A percentile compares a stretch with the other conserved stretches of the same genome.
Conservation (phyloP, 2,797 vertebrate genomes). For the Myripristis murdjan region DNA sequence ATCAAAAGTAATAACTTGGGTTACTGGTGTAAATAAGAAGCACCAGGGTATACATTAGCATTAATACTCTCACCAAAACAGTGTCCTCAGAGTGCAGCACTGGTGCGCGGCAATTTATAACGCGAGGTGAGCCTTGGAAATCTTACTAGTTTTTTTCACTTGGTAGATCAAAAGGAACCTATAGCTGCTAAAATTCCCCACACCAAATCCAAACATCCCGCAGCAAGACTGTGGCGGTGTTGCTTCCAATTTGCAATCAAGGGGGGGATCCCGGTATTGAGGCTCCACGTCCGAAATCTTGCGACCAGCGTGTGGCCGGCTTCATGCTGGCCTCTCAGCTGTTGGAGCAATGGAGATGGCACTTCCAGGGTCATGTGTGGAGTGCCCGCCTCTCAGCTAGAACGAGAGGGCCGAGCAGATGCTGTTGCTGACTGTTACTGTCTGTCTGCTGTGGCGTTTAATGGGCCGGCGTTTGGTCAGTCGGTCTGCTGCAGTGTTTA, state of each 20-base stretch:
- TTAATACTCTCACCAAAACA: conserved; percentile 12
- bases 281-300: conserved; percentile 4
- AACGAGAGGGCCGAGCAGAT: conserved; percentile 70
- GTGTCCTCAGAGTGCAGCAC: background rate
- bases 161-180: background rate
- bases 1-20: conserved; percentile 27
- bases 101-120: background rate
- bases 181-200: conserved; percentile 21
- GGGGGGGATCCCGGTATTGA: conserved; percentile 4
- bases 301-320: conserved; percentile 36
- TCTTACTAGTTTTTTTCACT: conserved; percentile 14
- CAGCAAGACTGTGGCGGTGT: conserved; percentile 1
- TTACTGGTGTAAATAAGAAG: conserved; percentile 8
- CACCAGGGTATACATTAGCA: conserved; percentile 8
- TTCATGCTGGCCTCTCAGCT: conserved; percentile 57
- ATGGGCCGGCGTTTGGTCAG: conserved; percentile 55
- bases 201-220: background rate
- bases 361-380: conserved; percentile 59
- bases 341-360: conserved; percentile 29
- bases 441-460: conserved; percentile 61
- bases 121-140: background rate
- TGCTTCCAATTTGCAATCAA: conserved; percentile 14
- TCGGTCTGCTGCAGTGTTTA: conserved; percentile 37
- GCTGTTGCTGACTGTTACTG: conserved; percentile 61
- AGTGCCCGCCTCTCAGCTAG: conserved; percentile 31